Conservation (phyloP, 2,797 vertebrate species). For the Sternarchorhynchus goeldii region DNA sequence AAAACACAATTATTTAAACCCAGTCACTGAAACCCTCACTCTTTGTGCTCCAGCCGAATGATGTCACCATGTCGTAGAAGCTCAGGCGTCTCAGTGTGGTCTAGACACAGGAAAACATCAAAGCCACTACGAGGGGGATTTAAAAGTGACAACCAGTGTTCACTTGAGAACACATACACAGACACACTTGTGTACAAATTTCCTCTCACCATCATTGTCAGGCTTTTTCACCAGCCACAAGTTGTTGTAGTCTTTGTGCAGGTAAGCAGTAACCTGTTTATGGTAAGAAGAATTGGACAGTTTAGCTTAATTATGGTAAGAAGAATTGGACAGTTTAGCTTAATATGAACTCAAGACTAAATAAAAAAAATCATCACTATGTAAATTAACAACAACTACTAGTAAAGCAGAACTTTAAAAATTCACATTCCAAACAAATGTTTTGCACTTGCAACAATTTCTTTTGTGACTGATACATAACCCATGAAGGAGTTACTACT, state of each 20-base stretch:
- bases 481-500: not conserved
- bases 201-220: constrained; percentile 77
- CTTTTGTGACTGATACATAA: not conserved
- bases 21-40: constrained; percentile 73
- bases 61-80: constrained; percentile 91
- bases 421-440: not conserved
- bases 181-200: not conserved
- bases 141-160: not conserved
- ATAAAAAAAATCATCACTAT: not conserved
- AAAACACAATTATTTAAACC: not conserved
- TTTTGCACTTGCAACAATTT: not conserved
- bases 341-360: not conserved
- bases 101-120: constrained; percentile 55
- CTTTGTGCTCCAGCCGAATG: constrained; percentile 91
- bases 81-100: constrained; percentile 75
- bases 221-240: constrained; percentile 90
- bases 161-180: not conserved
- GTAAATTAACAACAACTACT: not conserved
- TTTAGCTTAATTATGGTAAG: constrained; percentile 7
- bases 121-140: not conserved
- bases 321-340: constrained; percentile 22
- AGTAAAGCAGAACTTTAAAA: not conserved
- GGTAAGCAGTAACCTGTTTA: constrained; percentile 89
- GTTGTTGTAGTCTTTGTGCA: constrained; percentile 97
- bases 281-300: constrained; percentile 25